phyloP scores from a whole-genome alignment of 2,113 vertebrate genomes.

The Ellobius talpinus region DNA sequence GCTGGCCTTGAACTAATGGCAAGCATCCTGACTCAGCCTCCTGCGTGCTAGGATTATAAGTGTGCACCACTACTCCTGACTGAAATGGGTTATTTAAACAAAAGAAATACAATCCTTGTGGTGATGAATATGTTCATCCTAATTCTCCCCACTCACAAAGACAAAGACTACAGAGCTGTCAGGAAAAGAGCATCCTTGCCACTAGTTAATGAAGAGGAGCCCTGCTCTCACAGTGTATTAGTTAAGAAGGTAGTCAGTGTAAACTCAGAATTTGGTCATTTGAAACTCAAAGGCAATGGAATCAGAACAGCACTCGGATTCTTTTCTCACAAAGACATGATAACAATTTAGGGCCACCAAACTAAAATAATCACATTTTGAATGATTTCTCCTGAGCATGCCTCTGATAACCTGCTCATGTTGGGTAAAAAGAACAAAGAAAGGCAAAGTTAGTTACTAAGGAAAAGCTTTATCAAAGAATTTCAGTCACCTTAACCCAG shows the following conservation, averaged over 20 bases:
- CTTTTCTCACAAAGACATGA: slow-evolving; percentile 78
- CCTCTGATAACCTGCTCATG: slow-evolving; percentile 71
- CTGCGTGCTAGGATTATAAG: not conserved
- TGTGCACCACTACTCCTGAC: not conserved
- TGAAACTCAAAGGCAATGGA: slow-evolving; percentile 74
- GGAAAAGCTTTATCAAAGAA: slow-evolving; percentile 72
- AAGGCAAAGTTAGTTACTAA: slow-evolving; percentile 73
- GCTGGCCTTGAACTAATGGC: not conserved
- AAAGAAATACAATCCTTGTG: slow-evolving; percentile 53
- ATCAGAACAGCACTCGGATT: slow-evolving; percentile 70
- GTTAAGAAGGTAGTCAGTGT: slow-evolving; percentile 74
- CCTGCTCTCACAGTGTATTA: slow-evolving; percentile 60
- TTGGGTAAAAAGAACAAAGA: slow-evolving; percentile 73
- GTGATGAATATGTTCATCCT: slow-evolving; percentile 18
- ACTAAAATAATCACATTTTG: slow-evolving; percentile 82
- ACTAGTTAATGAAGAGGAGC: slow-evolving; percentile 60
- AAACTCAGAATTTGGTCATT: slow-evolving; percentile 68
- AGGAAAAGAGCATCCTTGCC: slow-evolving; percentile 47
- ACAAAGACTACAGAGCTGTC: slow-evolving; percentile 29
- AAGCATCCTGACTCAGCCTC: not conserved
- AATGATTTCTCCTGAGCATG: slow-evolving; percentile 82
- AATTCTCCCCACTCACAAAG: not conserved
- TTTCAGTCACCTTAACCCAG: slow-evolving; percentile 50
- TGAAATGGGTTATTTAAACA: slow-evolving; percentile 36
- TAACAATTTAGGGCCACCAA: slow-evolving; percentile 74